Percentiles rank a stretch among this genome's conserved stretches.
Conservation (phyloP, 2,113 vertebrate genomes). For the Pachycephala philippinensis region DNA sequence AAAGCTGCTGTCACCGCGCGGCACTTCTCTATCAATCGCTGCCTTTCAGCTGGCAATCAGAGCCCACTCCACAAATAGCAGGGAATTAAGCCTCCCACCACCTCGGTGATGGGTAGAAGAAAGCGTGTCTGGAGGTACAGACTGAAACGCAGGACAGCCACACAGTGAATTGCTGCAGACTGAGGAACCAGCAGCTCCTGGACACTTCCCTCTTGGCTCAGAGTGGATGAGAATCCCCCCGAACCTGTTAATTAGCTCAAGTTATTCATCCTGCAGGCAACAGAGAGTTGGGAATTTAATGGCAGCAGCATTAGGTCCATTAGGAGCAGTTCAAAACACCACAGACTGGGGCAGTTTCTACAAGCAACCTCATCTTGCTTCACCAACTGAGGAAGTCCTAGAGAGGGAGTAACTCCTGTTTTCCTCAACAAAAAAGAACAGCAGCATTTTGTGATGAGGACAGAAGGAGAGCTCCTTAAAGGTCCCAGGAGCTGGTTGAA, state of each 20-base stretch:
- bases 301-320: neutral
- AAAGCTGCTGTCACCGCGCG: slow-evolving; percentile 41
- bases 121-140: neutral
- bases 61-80: neutral
- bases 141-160: neutral
- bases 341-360: neutral
- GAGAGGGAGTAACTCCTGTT: neutral
- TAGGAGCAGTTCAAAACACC: neutral
- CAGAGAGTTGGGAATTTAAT: neutral
- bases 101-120: neutral
- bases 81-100: slow-evolving; percentile 20
- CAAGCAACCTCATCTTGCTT: neutral
- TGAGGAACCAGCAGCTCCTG: neutral
- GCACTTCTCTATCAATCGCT: slow-evolving; percentile 53
- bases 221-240: neutral
- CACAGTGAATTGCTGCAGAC: neutral
- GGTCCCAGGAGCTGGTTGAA: neutral
- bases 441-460: neutral
- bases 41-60: slow-evolving; percentile 51
- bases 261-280: neutral
- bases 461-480: neutral
- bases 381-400: neutral
- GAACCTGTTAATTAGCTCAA: neutral
- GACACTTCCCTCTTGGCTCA: neutral
- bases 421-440: neutral